phyloP scores from a whole-genome alignment of 2,888 invertebrate genomes.

The Elysia crispata region DNA sequence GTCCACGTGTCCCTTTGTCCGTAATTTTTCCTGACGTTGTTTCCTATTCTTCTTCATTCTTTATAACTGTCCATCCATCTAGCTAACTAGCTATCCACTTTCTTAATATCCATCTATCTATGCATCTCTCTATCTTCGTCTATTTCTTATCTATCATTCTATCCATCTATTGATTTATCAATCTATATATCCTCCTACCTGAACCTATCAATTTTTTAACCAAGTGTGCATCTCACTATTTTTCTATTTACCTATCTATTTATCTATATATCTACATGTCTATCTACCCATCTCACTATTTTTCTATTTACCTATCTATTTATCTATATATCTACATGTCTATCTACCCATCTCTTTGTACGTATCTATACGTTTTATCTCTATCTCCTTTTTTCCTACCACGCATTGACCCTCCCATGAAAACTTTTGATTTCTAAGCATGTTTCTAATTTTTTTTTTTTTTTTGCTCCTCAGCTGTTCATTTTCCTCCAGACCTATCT shows the following conservation, averaged over 20 bases:
- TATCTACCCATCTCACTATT: constrained; percentile 3
- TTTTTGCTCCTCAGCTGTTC: constrained; percentile 61
- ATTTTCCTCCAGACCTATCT: constrained; percentile 73
- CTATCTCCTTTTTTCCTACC: neutral
- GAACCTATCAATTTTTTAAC: no score
- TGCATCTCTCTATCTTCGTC: no score
- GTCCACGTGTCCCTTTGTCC: no score
- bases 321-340: neutral
- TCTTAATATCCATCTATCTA: no score
- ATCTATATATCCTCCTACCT: no score
- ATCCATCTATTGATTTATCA: no score
- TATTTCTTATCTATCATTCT: no score
- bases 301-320: neutral
- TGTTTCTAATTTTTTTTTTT: neutral
- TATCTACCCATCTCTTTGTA: neutral
- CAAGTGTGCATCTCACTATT: no score
- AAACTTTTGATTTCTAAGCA: neutral
- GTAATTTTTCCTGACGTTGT: no score
- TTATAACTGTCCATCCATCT: no score
- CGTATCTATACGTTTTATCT: neutral
- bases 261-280: constrained; percentile 24
- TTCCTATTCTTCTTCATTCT: no score
- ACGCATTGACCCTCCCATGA: neutral
- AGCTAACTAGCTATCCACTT: no score
- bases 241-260: constrained; percentile 39